phyloP scores from a whole-genome alignment of 2,797 vertebrate genomes.

The Aythya fuligula region DNA sequence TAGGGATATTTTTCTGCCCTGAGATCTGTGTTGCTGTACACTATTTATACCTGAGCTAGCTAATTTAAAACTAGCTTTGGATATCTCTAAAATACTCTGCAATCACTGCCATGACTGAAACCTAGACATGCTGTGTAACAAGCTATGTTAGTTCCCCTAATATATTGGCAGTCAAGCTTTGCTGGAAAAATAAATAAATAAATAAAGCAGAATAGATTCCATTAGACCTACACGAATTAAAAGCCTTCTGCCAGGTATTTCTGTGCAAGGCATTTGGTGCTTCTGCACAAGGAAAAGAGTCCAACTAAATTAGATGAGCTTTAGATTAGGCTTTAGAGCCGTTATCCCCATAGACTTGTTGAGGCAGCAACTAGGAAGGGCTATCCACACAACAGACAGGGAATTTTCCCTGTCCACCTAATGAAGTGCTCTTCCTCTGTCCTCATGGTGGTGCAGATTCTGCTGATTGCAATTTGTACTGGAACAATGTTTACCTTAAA shows the following conservation, averaged over 20 bases:
- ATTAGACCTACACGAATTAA: not conserved
- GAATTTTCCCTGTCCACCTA: not conserved
- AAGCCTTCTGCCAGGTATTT: not conserved
- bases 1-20: not conserved
- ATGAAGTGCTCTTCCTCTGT: not conserved
- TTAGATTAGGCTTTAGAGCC: not conserved
- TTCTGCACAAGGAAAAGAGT: not conserved
- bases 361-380: not conserved
- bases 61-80: conserved; percentile 14
- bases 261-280: not conserved
- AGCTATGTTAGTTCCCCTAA: not conserved
- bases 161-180: not conserved
- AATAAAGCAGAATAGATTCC: not conserved
- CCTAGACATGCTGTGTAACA: not conserved
- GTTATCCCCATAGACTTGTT: not conserved
- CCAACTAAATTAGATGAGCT: not conserved
- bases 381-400: not conserved
- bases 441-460: not conserved
- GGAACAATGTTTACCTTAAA: not conserved
- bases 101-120: not conserved
- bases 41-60: not conserved
- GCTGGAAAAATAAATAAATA: not conserved
- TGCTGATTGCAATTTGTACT: not conserved
- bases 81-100: not conserved
- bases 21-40: not conserved